These are phyloP conservation scores for Heliothis subflexa DNA, from an alignment of 1,140 invertebrate genomes.

Conservation along the genomic window DNA sequence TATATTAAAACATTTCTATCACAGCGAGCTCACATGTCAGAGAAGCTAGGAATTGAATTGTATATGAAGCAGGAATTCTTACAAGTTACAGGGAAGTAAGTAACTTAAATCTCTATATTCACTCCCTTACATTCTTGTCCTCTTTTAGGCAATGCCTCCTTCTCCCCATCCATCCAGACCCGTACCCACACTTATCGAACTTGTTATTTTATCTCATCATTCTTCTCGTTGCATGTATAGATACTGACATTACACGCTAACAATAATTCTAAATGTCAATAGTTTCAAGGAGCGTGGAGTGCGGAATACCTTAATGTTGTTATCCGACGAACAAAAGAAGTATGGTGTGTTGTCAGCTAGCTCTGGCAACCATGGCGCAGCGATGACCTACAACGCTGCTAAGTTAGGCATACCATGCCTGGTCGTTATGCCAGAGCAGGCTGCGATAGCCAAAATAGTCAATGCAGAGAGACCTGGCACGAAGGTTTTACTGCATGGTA, in stretches of 20 bases:
- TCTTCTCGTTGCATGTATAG: not conserved
- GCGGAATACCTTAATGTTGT: slow-evolving; percentile 91
- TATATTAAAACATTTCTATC: slow-evolving; percentile 1
- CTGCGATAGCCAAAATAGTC: slow-evolving; percentile 95
- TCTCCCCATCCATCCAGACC: no score
- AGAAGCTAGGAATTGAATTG: slow-evolving; percentile 92
- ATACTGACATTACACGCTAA: slow-evolving; percentile 7
- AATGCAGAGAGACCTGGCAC: slow-evolving; percentile 93
- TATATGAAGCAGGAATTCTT: slow-evolving; percentile 97
- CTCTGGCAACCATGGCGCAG: slow-evolving; percentile 94
- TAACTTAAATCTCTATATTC: no score
- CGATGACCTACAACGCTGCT: slow-evolving; percentile 93
- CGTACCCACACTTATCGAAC: no score
- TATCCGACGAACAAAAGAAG: slow-evolving; percentile 90
- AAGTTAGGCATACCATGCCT: slow-evolving; percentile 93
- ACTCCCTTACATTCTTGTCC: no score
- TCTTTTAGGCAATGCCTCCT: no score
- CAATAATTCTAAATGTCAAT: slow-evolving; percentile 24
- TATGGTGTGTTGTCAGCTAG: slow-evolving; percentile 95
- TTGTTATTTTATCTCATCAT: no score
- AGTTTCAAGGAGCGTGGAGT: slow-evolving; percentile 97
- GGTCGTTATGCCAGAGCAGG: slow-evolving; percentile 95
- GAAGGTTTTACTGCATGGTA: slow-evolving; percentile 92
- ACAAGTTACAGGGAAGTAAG: slow-evolving; percentile 94
- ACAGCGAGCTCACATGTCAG: slow-evolving; percentile 88